Evolutionary conservation across 2,797 vertebrate species (phyloP), one percentile per base, ranked within the genome.

Genomic region (Anguilla megastoma): DNA sequence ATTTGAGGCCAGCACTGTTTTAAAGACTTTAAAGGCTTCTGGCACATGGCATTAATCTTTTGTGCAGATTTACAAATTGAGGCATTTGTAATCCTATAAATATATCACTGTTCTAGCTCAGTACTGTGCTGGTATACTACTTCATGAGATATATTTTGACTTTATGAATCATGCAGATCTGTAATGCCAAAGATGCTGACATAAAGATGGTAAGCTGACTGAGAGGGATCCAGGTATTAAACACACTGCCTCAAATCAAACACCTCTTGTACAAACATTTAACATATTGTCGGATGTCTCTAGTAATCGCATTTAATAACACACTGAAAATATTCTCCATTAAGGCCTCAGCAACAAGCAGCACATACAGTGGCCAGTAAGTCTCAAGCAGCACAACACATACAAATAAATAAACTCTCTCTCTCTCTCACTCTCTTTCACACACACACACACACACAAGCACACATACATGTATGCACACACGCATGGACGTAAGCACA

Each of bases 31-130:
- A 45, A 82, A n/a, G 79, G 50, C 4, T 45, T 82, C 45, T 9
- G 8, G 41, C 24, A n/a, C 21, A 8, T 41, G 79, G 50, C 45
- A 33, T 45, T 82, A 82, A 82, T 82, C 41, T 82, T 24, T 82
- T 82, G 79, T n/a, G 45, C 18, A n/a, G 45, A 45, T 48, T 82
- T 82, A 50, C 79, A 82, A 82, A 82, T 82, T 6, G 21, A 82
- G 45, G 33, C 79, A 48, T 82, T 16, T 80, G 76, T 80, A 80
- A 45, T 76, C 27, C 36, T 79, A 79, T 5, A 79, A 79, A 79
- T 41, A 79, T 79, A 14, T 45, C 74, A 79, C 36, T 41, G 33
- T 79, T 79, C 14, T 3, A 79, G 74, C 36, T 79, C 36, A 41
- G 41, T 36, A 79, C 33, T 16, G 74, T 4, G 74, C 16, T 79